Base-by-base conservation (phyloP, 2,888 invertebrate genomes). In the Endotricha flammealis region DNA sequence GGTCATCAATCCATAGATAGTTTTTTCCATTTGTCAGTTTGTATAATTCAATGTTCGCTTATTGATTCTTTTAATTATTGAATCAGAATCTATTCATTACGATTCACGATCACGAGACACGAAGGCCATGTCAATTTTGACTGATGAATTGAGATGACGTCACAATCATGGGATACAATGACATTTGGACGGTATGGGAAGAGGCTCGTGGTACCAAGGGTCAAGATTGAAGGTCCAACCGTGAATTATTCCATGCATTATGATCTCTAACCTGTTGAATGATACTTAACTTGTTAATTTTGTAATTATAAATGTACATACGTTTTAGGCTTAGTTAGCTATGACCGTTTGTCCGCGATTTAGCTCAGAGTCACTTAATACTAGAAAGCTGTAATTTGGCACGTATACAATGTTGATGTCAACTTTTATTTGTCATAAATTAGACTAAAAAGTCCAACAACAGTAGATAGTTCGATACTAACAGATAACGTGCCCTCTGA, bases 91-190 rank as follows among this genome's bases (percentile, higher is more conserved):
- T 44, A 34, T 11, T n/a, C 10, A 31, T 41, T 41, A 12, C 10
- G 11, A 35, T 50, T 51, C 55, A 43, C 20, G 42, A 38, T 48
- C 57, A 54, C 46, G 57, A 55, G 50, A 39, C 35, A 24, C 58
- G 65, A 68, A 78, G 74, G 78, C 65, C 68, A 58, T 57, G 59
- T 63, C 62, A 61, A 50, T 47, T 50, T 53, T 64, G 67, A 67
- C 70, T 74, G 74, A 79, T 76, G 74, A 72, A 67, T 75, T 69
- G 68, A 74, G 74, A 70, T 79, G 81, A 82, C 71, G 79, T 82
- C 78, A 82, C 79, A 78, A 78, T 72, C 72, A 72, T 62, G 45
- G 53, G 48, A 59, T 53, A 46, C 64, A 68, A 57, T 62, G 69
- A 66, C 68, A 66, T 60, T 34, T 52, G 53, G 75, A 75, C 64